A percentile compares a stretch with the other conserved stretches of the same genome.
Evolutionary conservation across 2,888 invertebrate species (phyloP).

Genomic region (Mycalesis mineus): DNA sequence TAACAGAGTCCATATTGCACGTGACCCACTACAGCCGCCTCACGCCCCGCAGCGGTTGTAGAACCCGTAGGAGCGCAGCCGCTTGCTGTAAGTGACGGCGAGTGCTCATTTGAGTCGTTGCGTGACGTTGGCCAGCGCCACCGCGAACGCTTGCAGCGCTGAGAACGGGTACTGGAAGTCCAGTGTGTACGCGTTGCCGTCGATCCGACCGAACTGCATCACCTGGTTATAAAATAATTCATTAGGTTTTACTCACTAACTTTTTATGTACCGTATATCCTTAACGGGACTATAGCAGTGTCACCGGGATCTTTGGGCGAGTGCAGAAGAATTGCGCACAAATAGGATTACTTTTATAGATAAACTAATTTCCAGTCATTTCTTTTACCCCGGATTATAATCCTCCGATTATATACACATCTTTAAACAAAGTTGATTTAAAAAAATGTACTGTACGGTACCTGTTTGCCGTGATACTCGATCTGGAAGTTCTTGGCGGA

Average conservation of each 20-base stretch:
- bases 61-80: conserved; percentile 37
- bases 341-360: too few relatives aligned
- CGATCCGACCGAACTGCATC: conserved; percentile 99
- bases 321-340: too few relatives aligned
- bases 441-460: too few relatives aligned
- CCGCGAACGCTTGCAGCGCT: conserved; percentile 98
- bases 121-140: conserved; percentile 97
- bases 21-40: conserved; percentile 18
- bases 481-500: conserved; percentile 99
- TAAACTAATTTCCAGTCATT: too few relatives aligned
- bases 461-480: conserved; percentile 97
- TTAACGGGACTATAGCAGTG: too few relatives aligned
- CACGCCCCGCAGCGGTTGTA: conserved; percentile 35
- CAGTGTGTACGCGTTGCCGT: conserved; percentile 98
- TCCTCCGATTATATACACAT: too few relatives aligned
- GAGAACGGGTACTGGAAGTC: conserved; percentile 99
- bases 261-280: too few relatives aligned
- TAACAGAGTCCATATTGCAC: conserved; percentile 22
- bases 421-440: too few relatives aligned
- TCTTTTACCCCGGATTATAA: too few relatives aligned
- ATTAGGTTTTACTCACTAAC: background rate
- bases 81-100: conserved; percentile 34
- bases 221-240: conserved; percentile 80
- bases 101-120: conserved; percentile 90
- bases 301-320: too few relatives aligned